These are phyloP conservation scores for Pycnomerus fuliginosus DNA, from an alignment of 2,888 invertebrate genomes.

Conservation along the genomic window DNA sequence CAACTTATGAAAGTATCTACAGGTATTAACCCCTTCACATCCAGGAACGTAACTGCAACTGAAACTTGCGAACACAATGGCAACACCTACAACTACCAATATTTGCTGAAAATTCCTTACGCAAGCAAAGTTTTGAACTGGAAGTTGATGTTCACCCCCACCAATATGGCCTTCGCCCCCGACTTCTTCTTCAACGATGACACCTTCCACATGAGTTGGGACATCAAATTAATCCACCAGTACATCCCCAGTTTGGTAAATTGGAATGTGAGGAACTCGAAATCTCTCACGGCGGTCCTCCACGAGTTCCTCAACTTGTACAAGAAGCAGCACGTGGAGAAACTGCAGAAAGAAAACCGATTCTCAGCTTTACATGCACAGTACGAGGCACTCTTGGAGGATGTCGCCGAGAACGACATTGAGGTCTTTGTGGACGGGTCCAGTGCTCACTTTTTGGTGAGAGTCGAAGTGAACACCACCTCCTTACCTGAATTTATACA, in stretches of 20 bases:
- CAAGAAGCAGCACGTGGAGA: slow-evolving; percentile 54
- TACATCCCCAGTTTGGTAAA: slow-evolving; percentile 63
- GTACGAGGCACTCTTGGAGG: slow-evolving; percentile 62
- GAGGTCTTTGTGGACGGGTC: neutral
- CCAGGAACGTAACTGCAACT: too few species aligned
- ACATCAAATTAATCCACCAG: too few species aligned
- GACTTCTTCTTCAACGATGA: too few species aligned
- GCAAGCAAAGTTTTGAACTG: too few species aligned
- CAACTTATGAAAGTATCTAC: too few species aligned
- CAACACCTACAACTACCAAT: too few species aligned
- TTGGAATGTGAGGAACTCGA: slow-evolving; percentile 65
- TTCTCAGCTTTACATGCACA: slow-evolving; percentile 61
- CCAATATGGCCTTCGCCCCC: too few species aligned
- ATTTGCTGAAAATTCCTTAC: too few species aligned
- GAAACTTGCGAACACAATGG: too few species aligned
- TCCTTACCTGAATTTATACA: slow-evolving; percentile 58
- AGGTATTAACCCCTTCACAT: too few species aligned
- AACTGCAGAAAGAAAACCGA: slow-evolving; percentile 54
- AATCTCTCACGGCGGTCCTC: slow-evolving; percentile 61
- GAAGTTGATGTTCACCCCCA: too few species aligned
- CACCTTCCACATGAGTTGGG: too few species aligned
- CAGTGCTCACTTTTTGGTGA: neutral
- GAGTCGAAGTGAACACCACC: slow-evolving; percentile 60
- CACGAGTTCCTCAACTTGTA: slow-evolving; percentile 63
- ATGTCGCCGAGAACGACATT: slow-evolving; percentile 48